These are phyloP conservation scores for Gortyna flavago DNA, from an alignment of 2,888 invertebrate species.

Conservation along the genomic window DNA sequence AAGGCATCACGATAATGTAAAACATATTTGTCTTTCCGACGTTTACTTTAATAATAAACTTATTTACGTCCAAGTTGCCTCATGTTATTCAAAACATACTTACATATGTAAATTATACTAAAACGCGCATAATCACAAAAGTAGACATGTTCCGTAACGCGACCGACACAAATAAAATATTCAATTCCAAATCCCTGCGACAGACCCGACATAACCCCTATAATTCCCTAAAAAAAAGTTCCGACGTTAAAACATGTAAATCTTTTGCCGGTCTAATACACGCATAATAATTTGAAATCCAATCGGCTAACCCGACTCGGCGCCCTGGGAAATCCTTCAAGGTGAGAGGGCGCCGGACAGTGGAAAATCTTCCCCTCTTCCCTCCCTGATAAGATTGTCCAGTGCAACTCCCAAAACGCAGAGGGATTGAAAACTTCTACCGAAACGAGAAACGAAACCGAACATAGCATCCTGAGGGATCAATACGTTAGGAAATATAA, in stretches of 20 bases:
- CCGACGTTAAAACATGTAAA: slow-evolving; percentile 75
- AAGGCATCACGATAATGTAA: slow-evolving; percentile 48
- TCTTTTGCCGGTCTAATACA: slow-evolving; percentile 80
- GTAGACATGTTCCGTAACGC: slow-evolving; percentile 60
- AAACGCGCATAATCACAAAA: slow-evolving; percentile 65
- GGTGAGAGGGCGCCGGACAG: slow-evolving; percentile 87
- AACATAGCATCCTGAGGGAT: slow-evolving; percentile 87
- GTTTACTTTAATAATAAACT: slow-evolving; percentile 53
- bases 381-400: slow-evolving; percentile 89
- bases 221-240: slow-evolving; percentile 67
- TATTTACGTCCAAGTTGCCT: slow-evolving; percentile 55
- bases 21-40: slow-evolving; percentile 38
- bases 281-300: slow-evolving; percentile 88
- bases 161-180: slow-evolving; percentile 69
- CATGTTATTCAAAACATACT: slow-evolving; percentile 61
- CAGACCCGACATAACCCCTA: slow-evolving; percentile 67
- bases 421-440: slow-evolving; percentile 89
- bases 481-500: slow-evolving; percentile 89
- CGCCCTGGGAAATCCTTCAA: slow-evolving; percentile 86
- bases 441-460: slow-evolving; percentile 89
- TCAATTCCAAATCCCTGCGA: slow-evolving; percentile 69
- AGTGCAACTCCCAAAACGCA: slow-evolving; percentile 89
- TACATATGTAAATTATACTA: slow-evolving; percentile 64
- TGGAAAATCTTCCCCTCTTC: slow-evolving; percentile 87
- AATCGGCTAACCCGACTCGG: slow-evolving; percentile 80